phyloP scores from a whole-genome alignment of 2,888 invertebrate genomes.

The Exocentrus adspersus region DNA sequence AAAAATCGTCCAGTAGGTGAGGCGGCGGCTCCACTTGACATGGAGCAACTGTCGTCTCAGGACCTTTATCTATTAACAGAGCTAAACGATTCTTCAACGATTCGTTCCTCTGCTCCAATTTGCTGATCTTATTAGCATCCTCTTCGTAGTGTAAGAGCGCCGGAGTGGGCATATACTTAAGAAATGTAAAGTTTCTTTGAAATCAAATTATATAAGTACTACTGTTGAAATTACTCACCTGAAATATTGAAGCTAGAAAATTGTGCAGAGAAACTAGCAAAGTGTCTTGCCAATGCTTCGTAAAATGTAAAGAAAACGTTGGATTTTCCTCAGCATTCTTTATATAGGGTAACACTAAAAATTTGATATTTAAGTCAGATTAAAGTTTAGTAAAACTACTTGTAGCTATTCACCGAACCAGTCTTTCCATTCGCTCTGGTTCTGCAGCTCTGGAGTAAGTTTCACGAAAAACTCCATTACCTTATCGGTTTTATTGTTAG shows the following conservation, averaged over 20 bases:
- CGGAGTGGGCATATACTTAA: conserved; percentile 87
- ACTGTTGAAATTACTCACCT: conserved; percentile 59
- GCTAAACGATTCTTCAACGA: conserved; percentile 70
- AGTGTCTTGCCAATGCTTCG: conserved; percentile 95
- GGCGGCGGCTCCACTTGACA: conserved; percentile 76
- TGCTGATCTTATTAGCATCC: conserved; percentile 81
- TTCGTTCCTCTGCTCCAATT: conserved; percentile 86
- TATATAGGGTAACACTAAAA: conserved; percentile 88
- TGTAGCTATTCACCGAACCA: conserved; percentile 87
- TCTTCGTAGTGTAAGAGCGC: conserved; percentile 87
- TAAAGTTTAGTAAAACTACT: background rate
- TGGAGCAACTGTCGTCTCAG: conserved; percentile 67
- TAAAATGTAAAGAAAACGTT: conserved; percentile 88
- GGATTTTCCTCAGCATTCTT: conserved; percentile 92
- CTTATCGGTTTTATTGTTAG: conserved; percentile 85
- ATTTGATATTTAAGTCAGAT: conserved; percentile 21
- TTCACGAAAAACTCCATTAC: conserved; percentile 89
- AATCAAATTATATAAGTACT: too few species aligned
- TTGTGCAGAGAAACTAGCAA: conserved; percentile 91
- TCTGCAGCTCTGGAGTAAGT: conserved; percentile 87
- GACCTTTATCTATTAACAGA: conserved; percentile 64
- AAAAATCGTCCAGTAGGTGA: conserved; percentile 91
- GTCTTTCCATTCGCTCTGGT: conserved; percentile 93
- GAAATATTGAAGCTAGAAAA: conserved; percentile 88
- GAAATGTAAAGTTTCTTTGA: conserved; percentile 3